Percentiles rank a stretch among this genome's conserved stretches.
These are phyloP conservation scores for Alcedo atthis DNA, from an alignment of 2,797 vertebrate genomes.

Conservation along the genomic window DNA sequence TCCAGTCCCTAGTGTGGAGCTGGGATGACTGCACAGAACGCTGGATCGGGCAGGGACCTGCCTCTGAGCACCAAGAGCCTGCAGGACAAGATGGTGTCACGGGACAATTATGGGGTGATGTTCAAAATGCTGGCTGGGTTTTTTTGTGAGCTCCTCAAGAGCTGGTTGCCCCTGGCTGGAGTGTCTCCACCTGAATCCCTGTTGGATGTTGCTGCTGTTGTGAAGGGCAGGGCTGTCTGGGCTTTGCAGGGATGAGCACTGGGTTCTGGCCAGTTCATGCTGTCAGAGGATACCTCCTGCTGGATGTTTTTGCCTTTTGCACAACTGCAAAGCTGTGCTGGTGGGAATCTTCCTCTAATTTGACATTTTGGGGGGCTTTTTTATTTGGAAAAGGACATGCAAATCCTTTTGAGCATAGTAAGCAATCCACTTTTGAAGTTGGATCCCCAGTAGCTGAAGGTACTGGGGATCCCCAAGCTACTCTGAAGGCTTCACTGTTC, in stretches of 20 bases:
- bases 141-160: background rate
- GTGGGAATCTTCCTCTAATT: background rate
- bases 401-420: background rate
- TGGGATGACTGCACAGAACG: rapidly evolving
- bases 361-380: background rate
- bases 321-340: background rate
- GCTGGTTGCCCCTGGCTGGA: background rate
- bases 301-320: background rate
- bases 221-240: background rate
- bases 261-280: background rate
- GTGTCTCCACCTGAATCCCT: background rate
- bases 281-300: background rate
- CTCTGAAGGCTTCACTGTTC: background rate
- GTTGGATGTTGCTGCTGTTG: background rate
- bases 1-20: rapidly evolving
- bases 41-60: background rate
- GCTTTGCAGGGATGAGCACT: background rate
- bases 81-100: rapidly evolving
- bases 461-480: no score
- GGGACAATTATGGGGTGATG: background rate
- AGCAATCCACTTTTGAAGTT: background rate
- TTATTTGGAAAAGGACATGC: background rate
- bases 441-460: background rate
- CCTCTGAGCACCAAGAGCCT: background rate
- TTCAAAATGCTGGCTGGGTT: background rate